Evolutionary conservation across 2,113 vertebrate species (phyloP), one percentile per base, ranked within the genome.

Genomic region (Petrocephalus zakoni): DNA sequence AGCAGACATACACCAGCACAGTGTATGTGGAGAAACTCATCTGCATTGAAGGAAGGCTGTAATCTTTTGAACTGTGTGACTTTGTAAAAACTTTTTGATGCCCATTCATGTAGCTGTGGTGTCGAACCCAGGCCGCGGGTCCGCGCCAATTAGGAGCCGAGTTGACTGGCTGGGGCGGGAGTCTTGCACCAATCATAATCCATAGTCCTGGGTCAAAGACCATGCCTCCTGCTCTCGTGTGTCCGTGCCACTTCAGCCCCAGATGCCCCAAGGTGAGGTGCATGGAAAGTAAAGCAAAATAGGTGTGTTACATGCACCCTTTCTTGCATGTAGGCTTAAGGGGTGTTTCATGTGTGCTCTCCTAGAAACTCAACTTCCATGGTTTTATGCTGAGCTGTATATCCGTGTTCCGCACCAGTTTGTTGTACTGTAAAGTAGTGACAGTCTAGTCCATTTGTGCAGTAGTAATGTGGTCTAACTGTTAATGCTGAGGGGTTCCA

Each of bases 71-170:
- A 91, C 90, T 89, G 84, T 91, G 90, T 92, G 90, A 93, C 83
- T 88, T 88, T 92, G 90, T 89, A 72, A 81, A 72, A 90, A 90
- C 91, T 90, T 91, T 92, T 86, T 87, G 91, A 89, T 87, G 90
- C 90, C 86, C 89, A 46, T 89, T 88, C 86, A 88, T 91, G 88
- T 90, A 90, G 90, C 87, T 91, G 53, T 89, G 88, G 90, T 92
- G 90, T 90, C 91, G 92, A 78, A 90, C 91, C 91, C 90, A 92
- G 90, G 88, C 85, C 34, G 46, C 56, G 87, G 61, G 90, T 91
- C 91, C 93, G 91, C 90, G 56, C 90, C 87, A 25, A 72, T 25
- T 7, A 47, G 90, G 93, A 93, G 93, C 93, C 93, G 93, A 94
- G 92, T 93, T 94, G 93, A 92, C 72, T 1, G 90, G 88, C 64